Conservation (phyloP, 1,140 invertebrate species). For the Philotrypesis tridentata region DNA sequence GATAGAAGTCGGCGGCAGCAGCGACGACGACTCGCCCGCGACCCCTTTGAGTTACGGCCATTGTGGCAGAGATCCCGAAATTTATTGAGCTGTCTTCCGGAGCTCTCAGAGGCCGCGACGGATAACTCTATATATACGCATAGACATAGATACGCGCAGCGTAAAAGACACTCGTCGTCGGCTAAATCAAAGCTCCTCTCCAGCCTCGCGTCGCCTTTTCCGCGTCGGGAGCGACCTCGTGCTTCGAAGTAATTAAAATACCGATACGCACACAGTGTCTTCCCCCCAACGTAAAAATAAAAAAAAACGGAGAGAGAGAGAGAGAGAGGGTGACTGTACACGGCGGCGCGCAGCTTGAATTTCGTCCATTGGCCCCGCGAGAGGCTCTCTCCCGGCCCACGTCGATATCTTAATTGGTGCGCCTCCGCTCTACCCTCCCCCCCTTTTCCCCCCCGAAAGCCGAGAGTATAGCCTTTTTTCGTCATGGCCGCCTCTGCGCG, state of each 20-base stretch:
- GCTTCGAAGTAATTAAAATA: conserved; percentile 48
- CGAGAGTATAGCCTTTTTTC: background rate
- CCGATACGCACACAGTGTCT: background rate
- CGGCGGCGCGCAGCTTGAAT: conserved; percentile 51
- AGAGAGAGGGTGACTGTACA: conserved; percentile 11
- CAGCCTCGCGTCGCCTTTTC: conserved; percentile 41
- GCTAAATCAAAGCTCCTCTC: conserved; percentile 18
- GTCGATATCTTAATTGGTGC: conserved; percentile 71
- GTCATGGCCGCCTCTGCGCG: conserved; percentile 37
- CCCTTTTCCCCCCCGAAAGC: background rate
- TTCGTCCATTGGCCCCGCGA: conserved; percentile 61
- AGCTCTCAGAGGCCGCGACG: background rate
- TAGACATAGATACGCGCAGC: background rate
- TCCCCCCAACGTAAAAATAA: too few species aligned
- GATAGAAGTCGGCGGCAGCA: too few species aligned
- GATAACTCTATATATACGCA: background rate
- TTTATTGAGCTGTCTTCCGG: conserved; percentile 48
- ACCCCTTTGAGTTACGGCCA: conserved; percentile 36
- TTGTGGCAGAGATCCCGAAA: conserved; percentile 30
- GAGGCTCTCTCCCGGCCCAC: background rate
- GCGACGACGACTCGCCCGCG: background rate
- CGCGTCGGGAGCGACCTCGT: background rate
- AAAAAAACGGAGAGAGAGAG: too few species aligned
- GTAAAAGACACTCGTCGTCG: conserved; percentile 12
- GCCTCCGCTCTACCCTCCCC: conserved; percentile 45